These are phyloP conservation scores for Enteromius treurensis DNA, from an alignment of 2,797 vertebrate species.

Conservation along the genomic window DNA sequence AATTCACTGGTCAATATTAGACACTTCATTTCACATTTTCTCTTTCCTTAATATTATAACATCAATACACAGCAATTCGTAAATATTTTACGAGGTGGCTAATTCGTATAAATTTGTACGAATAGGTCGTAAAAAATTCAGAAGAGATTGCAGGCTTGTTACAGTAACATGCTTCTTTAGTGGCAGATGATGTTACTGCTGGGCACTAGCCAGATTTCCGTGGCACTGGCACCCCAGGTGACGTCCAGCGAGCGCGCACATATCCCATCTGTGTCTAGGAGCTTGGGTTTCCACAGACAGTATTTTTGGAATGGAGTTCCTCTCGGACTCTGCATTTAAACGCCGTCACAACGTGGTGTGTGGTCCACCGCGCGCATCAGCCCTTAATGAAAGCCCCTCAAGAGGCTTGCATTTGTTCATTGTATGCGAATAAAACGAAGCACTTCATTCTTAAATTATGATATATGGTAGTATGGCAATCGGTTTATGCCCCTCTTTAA, in stretches of 20 bases:
- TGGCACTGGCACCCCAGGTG: neutral
- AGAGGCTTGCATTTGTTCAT: neutral
- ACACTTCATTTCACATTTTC: neutral
- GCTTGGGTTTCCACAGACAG: slow-evolving; percentile 67
- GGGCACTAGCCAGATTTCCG: too few relatives aligned
- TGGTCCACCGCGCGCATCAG: slow-evolving; percentile 55
- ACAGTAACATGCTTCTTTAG: neutral
- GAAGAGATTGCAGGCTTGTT: neutral
- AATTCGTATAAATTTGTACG: too few relatives aligned
- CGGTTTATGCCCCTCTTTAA: neutral
- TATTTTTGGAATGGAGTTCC: slow-evolving; percentile 67
- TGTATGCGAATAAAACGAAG: neutral
- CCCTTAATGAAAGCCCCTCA: neutral
- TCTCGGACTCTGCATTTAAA: slow-evolving; percentile 68
- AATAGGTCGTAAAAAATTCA: neutral
- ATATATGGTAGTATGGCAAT: neutral
- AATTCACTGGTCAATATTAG: neutral
- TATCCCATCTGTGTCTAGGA: slow-evolving; percentile 62
- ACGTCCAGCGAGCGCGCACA: neutral
- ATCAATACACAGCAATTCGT: too few relatives aligned
- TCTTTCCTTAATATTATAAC: neutral
- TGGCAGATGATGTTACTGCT: neutral
- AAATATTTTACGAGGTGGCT: too few relatives aligned
- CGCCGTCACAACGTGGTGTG: slow-evolving; percentile 64
- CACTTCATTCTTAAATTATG: neutral